Evolutionary conservation across 1,140 invertebrate species (phyloP).

Genomic region (Caenorhabditis inopinata): DNA sequence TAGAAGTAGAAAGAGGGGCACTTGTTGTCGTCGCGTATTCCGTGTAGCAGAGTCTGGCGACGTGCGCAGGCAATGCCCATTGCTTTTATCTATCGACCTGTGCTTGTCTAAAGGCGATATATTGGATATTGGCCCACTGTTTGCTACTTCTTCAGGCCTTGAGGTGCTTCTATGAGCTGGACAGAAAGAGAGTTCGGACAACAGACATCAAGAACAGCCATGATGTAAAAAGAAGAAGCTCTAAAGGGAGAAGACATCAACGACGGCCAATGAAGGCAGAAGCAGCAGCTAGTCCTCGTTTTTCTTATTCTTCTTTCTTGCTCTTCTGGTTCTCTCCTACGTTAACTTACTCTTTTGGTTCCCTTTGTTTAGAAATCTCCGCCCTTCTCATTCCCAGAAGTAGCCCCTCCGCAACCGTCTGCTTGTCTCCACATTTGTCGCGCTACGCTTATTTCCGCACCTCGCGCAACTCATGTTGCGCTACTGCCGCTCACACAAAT

Average conservation of each 20-base stretch:
- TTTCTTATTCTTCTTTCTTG: not conserved
- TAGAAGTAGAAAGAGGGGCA: conserved; percentile 5
- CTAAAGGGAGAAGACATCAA: not conserved
- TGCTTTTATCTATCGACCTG: conserved; percentile 32
- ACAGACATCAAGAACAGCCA: not conserved
- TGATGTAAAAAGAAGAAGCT: not conserved
- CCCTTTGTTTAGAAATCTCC: conserved; percentile 9
- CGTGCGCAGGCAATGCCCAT: conserved; percentile 2
- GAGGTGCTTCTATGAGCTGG: conserved; percentile 4
- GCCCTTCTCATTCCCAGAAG: not conserved
- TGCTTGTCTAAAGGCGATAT: not conserved
- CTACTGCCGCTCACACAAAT: conserved; percentile 7
- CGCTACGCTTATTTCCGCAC: not conserved
- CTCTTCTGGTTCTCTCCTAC: not conserved
- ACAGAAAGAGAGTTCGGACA: not conserved
- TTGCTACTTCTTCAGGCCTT: conserved; percentile 16
- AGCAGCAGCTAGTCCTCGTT: conserved; percentile 16
- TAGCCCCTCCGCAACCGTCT: conserved; percentile 9
- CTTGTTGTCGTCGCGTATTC: conserved; percentile 15
- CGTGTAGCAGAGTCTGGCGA: not conserved
- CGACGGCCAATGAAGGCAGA: conserved; percentile 9
- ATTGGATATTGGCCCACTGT: conserved; percentile 6
- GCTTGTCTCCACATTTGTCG: not conserved
- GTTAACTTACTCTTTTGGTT: not conserved
- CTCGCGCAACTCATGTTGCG: conserved; percentile 21